A percentile compares a stretch with the other conserved stretches of the same genome.
These are phyloP conservation scores for Rotaria sp. DNA, from an alignment of 2,888 invertebrate genomes.

Conservation along the genomic window DNA sequence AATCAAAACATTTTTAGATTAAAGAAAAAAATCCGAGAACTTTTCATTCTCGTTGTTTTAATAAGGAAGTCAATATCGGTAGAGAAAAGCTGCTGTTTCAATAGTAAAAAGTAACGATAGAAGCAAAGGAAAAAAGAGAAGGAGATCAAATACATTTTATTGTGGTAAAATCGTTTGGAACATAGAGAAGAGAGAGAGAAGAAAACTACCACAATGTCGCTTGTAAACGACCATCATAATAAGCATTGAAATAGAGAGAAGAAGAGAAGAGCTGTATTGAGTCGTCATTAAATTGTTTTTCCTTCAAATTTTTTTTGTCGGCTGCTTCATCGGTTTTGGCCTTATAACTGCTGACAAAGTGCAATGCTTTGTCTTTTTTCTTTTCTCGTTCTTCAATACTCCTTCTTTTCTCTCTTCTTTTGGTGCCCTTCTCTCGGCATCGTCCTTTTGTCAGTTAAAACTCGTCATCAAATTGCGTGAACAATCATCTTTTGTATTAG, in stretches of 20 bases:
- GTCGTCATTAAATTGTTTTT: slow-evolving; percentile 10
- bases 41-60: not conserved
- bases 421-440: not conserved
- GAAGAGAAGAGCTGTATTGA: not conserved
- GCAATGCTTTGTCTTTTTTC: not conserved
- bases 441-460: not conserved
- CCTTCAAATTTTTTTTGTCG: slow-evolving; percentile 1
- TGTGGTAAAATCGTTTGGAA: too few relatives aligned
- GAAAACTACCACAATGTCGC: not conserved
- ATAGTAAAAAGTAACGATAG: not conserved
- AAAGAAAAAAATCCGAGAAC: not conserved
- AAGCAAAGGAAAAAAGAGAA: not conserved
- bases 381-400: not conserved
- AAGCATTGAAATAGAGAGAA: not conserved
- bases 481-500: not conserved
- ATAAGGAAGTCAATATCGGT: not conserved
- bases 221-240: not conserved
- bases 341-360: not conserved
- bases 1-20: not conserved
- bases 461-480: not conserved
- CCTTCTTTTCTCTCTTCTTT: not conserved
- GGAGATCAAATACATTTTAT: not conserved
- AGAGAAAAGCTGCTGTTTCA: not conserved
- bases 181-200: not conserved
- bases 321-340: not conserved